Evolutionary conservation across 37 sponge, comb jelly and placozoan species (phyloP), one percentile per base, ranked within the genome.

Genomic region (Ephydatia muelleri): DNA sequence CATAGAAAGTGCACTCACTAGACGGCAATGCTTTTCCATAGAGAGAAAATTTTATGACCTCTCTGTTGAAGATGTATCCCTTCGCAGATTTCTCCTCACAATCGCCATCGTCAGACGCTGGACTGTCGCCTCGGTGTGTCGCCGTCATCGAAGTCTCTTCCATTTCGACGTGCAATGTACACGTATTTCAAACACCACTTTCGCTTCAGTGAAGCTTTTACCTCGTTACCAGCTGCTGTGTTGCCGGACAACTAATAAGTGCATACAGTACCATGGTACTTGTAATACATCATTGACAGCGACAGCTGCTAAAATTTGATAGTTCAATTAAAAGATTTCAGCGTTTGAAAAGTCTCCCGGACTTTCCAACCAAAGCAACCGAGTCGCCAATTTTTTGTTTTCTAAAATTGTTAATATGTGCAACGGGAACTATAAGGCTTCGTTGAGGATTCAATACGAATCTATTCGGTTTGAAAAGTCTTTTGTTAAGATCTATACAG

Each of bases 41-140:
- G 33, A 87, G 87, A 26, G 81, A 76, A 76, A 87, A 87, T 2
- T 47, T 65, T 33, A 87, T 80, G 76, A 87, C 69, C 37, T 87
- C 75, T 66, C 75, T 87, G 68, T 80, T 86, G 86, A 86, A 80
- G 29, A 65, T 57, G 31, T 27, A 67, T 0, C 5, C 32, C 38
- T 38, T 49, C 35, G 2, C 75, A 1, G 66, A 11, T 31, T 35
- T 43, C 79, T 49, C 78, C 4, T 43, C 57, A 21, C 16, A 16
- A 57, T 14, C 57, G 57, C 57, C 1, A 14, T 13, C 57, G 16
- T 57, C 19, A 57, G 57, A 21, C 19, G 19, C 16, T 57, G 57
- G 19, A 57, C 19, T 57, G 57, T 57, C 57, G 57, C 57, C 47
- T 43, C 47, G 19, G 57, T 11, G 9, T 14, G 57, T 14, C 19